Base-by-base conservation (phyloP, 1,140 invertebrate species). In the Delia radicum region DNA sequence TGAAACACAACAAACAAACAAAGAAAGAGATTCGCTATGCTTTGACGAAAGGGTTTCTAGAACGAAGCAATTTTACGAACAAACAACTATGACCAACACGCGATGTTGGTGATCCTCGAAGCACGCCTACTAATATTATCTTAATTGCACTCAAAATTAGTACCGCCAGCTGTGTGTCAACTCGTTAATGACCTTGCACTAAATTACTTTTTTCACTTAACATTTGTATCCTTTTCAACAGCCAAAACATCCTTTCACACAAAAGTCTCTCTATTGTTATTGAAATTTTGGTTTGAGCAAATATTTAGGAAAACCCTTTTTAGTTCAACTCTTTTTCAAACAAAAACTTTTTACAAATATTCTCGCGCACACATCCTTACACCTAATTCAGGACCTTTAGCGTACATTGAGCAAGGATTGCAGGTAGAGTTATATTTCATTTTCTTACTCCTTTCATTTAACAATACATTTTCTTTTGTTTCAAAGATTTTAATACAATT, bases 131-230 rank as follows among this genome's bases (percentile, higher is more conserved):
- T 72, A 37, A 72, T 72, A 65, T 65, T 42, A 24, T 48, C 29
- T 33, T 72, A 72, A 72, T 72, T 72, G 69, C 69, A n/a, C 33
- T 12, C 24, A 42, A 48, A 33, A 12, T 29, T 28, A 15, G 15
- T 48, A 48, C n/a, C 33, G 31, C 69, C 69, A 72, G 69, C 69
- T 72, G 69, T 48, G 62, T 65, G 62, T 65, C 62, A 65, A 65
- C 62, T 65, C 62, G 26, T 65, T 65, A 65, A 65, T 26, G 62
- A 65, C 62, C 62, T 65, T 65, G 62, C 27, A 29, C 62, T 65
- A 65, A 65, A 65, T 65, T 65, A 65, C 62, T 18, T 27, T 65
- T 28, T 27, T 27, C 62, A 42, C n/a, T 42, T 15, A 42, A 42
- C 37, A 42, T 42, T 15, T 15, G 37, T 15, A 13, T 42, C n/a